Conservation (phyloP, 2,797 vertebrate genomes). For the Clarias platycephalus region DNA sequence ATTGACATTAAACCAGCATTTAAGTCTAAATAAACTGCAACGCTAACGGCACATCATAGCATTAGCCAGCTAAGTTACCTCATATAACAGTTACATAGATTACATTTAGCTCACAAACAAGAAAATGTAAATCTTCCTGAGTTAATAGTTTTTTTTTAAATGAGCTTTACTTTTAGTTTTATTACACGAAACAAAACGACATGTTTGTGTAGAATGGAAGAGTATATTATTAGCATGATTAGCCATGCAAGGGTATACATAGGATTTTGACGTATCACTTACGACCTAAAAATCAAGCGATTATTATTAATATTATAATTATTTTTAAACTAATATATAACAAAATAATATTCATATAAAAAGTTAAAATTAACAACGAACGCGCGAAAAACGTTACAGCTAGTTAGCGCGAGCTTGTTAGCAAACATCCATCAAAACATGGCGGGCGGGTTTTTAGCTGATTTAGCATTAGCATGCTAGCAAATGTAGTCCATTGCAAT, state of each 20-base stretch:
- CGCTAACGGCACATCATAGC: background rate
- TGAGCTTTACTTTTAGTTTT: background rate
- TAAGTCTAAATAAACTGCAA: background rate
- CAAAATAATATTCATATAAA: too few relatives aligned
- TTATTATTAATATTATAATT: background rate
- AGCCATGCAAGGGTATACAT: background rate
- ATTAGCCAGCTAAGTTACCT: background rate
- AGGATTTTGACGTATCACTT: background rate
- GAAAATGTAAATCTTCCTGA: background rate
- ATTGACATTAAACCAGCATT: too few relatives aligned
- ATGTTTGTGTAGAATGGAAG: constrained; percentile 7
- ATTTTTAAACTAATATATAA: too few relatives aligned
- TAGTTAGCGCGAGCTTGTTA: constrained; percentile 24
- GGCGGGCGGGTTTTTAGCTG: constrained; percentile 73
- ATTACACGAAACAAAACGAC: background rate
- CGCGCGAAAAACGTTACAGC: background rate
- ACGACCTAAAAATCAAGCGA: background rate
- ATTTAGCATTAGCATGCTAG: constrained; percentile 48
- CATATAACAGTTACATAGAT: too few relatives aligned
- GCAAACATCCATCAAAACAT: constrained; percentile 74
- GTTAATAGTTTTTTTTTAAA: background rate
- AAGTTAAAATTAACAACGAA: background rate
- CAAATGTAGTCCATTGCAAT: constrained; percentile 29
- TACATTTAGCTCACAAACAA: constrained; percentile 22
- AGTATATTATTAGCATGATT: constrained; percentile 16